A percentile compares a stretch with the other conserved stretches of the same genome.
These are phyloP conservation scores for Drosophila pseudoananassae DNA, from an alignment of 1,140 invertebrate species.

Conservation along the genomic window DNA sequence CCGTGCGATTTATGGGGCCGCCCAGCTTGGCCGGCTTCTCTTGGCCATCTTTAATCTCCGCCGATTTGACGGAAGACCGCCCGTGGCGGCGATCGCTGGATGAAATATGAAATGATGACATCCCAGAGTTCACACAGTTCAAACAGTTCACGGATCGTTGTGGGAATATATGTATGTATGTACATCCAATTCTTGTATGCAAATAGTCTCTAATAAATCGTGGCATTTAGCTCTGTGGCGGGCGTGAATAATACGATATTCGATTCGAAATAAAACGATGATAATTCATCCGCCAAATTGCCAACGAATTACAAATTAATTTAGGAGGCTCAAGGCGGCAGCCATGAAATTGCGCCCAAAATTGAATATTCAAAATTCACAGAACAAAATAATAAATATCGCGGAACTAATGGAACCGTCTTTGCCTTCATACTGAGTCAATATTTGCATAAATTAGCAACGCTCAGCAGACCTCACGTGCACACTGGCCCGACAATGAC, in stretches of 20 bases:
- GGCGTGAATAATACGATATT: constrained; percentile 36
- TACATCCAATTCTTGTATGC: constrained; percentile 16
- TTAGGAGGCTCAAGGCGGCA: constrained; percentile 53
- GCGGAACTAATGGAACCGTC: constrained; percentile 79
- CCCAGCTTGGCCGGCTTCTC: constrained; percentile 29
- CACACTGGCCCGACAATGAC: constrained; percentile 63
- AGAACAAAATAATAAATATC: constrained; percentile 82
- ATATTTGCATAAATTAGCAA: constrained; percentile 81
- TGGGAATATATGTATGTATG: constrained; percentile 6
- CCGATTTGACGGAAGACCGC: constrained; percentile 46
- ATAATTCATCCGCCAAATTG: constrained; percentile 78
- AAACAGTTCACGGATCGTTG: constrained; percentile 15
- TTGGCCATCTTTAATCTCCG: constrained; percentile 47
- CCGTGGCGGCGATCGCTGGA: constrained; percentile 5
- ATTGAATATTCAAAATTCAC: constrained; percentile 78
- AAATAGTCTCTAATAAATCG: constrained; percentile 70
- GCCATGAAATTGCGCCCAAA: constrained; percentile 64
- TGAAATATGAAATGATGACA: constrained; percentile 54
- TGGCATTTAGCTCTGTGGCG: constrained; percentile 30
- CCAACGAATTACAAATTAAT: constrained; percentile 80
- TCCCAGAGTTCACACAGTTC: constrained; percentile 1
- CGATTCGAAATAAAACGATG: not conserved
- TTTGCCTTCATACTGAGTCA: constrained; percentile 38
- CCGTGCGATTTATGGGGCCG: constrained; percentile 48
- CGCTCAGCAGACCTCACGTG: constrained; percentile 72